Evolutionary conservation across 2,888 invertebrate genomes (phyloP).

Genomic region (Sinopyrophorus schimmeli): DNA sequence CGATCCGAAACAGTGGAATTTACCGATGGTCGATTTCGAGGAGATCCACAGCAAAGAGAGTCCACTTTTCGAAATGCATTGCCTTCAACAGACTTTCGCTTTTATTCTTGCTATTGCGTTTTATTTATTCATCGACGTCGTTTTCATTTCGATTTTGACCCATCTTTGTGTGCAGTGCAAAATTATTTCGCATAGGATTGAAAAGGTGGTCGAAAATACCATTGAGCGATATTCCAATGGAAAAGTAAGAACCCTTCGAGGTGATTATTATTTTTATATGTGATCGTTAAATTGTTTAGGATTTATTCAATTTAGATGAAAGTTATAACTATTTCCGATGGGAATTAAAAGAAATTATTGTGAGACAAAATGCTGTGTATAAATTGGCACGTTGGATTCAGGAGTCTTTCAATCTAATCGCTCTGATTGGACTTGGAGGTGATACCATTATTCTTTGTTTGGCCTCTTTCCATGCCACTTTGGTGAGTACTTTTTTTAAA

Average conservation of each 20-base stretch:
- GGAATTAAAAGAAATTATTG: neutral
- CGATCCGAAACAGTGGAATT: constrained; percentile 3
- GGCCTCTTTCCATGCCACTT: constrained; percentile 20
- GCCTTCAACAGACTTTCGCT: constrained; percentile 11
- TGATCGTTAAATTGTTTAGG: no score
- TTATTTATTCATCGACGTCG: constrained; percentile 7
- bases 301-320: no score
- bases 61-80: neutral
- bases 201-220: no score
- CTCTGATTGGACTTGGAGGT: constrained; percentile 8
- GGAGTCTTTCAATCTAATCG: constrained; percentile 1
- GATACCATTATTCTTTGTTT: constrained; percentile 19
- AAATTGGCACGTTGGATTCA: constrained; percentile 8
- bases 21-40: constrained; percentile 13
- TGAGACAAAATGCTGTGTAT: constrained; percentile 2
- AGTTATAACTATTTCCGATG: no score
- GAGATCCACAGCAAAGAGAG: constrained; percentile 1
- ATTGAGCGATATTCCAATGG: no score
- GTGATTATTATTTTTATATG: no score
- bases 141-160: constrained; percentile 7
- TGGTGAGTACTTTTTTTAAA: no score
- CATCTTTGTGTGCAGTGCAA: constrained; percentile 16
- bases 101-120: constrained; percentile 7
- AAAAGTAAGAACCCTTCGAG: no score
- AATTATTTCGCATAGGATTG: no score